Percentiles rank a stretch among this genome's conserved stretches.
These are phyloP conservation scores for Danionella cerebrum DNA, from an alignment of 2,113 vertebrate genomes.

Conservation along the genomic window DNA sequence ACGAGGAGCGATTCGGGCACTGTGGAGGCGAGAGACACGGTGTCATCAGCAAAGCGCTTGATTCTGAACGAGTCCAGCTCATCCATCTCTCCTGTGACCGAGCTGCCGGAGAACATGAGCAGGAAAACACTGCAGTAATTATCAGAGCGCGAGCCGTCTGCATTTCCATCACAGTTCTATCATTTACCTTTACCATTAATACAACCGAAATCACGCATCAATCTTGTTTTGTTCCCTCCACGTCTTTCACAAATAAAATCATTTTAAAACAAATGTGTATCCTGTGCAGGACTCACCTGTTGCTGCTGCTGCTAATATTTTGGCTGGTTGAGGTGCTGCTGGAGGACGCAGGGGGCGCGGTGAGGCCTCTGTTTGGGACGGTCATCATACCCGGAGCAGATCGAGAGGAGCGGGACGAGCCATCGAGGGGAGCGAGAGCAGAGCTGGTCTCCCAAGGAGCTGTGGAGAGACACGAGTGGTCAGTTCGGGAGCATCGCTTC, in stretches of 20 bases:
- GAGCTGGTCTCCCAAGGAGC: conserved; percentile 67
- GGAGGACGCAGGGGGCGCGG: conserved; percentile 56
- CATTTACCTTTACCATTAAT: too few species aligned
- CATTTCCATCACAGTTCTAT: too few species aligned
- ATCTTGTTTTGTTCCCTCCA: too few species aligned
- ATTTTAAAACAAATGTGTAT: too few species aligned
- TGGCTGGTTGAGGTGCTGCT: conserved; percentile 49
- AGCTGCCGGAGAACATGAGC: conserved; percentile 61
- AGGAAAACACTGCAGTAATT: conserved; percentile 6
- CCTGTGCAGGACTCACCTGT: background rate
- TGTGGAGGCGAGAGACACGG: conserved; percentile 71
- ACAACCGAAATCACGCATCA: too few species aligned
- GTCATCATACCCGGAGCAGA: conserved; percentile 84
- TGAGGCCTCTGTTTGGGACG: conserved; percentile 64
- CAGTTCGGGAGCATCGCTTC: conserved; percentile 55
- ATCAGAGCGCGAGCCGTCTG: background rate
- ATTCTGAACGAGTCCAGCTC: conserved; percentile 74
- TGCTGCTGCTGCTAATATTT: conserved; percentile 51
- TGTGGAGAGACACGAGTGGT: conserved; percentile 64
- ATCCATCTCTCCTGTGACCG: conserved; percentile 85
- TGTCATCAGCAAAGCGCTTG: conserved; percentile 75
- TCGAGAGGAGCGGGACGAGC: conserved; percentile 61
- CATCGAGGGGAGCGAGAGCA: conserved; percentile 61
- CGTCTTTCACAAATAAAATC: too few species aligned
- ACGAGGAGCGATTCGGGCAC: conserved; percentile 74